phyloP scores from a whole-genome alignment of 2,113 vertebrate species.

The Oryzias javanicus region DNA sequence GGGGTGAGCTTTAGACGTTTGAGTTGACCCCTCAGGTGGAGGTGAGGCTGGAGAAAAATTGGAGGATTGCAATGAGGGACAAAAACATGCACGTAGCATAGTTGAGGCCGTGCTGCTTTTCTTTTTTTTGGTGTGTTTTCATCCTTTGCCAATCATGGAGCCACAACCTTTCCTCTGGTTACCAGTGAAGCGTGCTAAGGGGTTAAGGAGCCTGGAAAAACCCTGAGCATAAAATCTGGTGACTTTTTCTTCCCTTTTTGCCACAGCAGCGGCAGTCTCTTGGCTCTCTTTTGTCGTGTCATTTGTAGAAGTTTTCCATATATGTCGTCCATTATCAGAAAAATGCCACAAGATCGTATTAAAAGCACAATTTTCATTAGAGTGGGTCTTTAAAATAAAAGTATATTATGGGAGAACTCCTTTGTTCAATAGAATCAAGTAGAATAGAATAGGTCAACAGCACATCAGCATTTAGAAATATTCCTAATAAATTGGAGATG shows the following conservation, averaged over 20 bases:
- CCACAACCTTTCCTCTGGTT: conserved; percentile 49
- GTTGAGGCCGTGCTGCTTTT: conserved; percentile 13
- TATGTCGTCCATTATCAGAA: background rate
- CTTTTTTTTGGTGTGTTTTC: conserved; percentile 31
- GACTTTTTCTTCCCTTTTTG: conserved; percentile 22
- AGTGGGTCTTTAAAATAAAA: no score
- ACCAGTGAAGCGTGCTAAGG: conserved; percentile 17
- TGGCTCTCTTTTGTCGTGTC: conserved; percentile 31
- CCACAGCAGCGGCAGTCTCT: conserved; percentile 37
- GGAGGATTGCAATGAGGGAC: conserved; percentile 21
- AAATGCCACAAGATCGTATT: no score
- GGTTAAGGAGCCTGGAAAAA: conserved; percentile 44
- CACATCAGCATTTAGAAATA: no score
- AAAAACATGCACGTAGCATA: conserved; percentile 32
- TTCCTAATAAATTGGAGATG: no score
- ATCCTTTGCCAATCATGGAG: conserved; percentile 41
- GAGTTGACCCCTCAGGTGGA: conserved; percentile 8
- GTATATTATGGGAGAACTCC: no score
- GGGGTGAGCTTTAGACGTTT: conserved; percentile 18
- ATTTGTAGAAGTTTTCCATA: conserved; percentile 19
- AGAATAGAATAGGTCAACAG: no score
- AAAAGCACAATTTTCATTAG: no score
- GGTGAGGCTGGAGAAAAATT: conserved; percentile 10
- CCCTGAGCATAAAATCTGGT: conserved; percentile 41
- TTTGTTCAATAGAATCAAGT: no score